Evolutionary conservation across 1,140 invertebrate genomes (phyloP).

Genomic region (Sipha flava): DNA sequence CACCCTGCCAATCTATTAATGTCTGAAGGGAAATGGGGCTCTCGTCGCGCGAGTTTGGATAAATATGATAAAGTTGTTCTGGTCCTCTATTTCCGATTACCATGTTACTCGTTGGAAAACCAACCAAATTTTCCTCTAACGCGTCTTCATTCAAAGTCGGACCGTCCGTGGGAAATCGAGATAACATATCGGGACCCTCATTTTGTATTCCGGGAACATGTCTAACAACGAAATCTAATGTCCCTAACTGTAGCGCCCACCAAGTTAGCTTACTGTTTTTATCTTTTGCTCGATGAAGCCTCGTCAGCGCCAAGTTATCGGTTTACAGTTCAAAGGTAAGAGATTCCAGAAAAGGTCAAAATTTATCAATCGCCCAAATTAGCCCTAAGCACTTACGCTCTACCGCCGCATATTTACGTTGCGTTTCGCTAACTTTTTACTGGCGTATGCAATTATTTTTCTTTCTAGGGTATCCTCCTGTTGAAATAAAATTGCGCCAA

Average conservation of each 20-base stretch:
- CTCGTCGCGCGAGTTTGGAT: neutral
- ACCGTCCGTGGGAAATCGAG: neutral
- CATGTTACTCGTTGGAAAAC: neutral
- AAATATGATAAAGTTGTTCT: neutral
- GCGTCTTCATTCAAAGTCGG: neutral
- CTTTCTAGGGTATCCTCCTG: neutral
- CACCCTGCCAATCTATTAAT: neutral
- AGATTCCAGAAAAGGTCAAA: neutral
- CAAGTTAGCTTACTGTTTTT: neutral
- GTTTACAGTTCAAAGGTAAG: neutral
- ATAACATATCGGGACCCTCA: neutral
- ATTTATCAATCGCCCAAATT: too few relatives aligned
- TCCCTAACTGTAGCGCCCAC: neutral
- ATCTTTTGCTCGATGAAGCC: neutral
- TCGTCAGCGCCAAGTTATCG: neutral
- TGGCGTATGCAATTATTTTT: neutral
- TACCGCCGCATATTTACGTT: neutral
- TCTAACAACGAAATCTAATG: neutral
- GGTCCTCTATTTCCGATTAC: neutral
- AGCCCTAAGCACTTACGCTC: neutral
- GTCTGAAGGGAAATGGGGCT: neutral
- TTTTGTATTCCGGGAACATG: neutral
- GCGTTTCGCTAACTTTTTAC: neutral
- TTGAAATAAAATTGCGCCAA: slow-evolving; percentile 41
- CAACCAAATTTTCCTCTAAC: neutral